Percentiles rank a stretch among this genome's conserved stretches.
These are phyloP conservation scores for Heteromormyrus szaboi DNA, from an alignment of 2,797 vertebrate species.

Conservation along the genomic window DNA sequence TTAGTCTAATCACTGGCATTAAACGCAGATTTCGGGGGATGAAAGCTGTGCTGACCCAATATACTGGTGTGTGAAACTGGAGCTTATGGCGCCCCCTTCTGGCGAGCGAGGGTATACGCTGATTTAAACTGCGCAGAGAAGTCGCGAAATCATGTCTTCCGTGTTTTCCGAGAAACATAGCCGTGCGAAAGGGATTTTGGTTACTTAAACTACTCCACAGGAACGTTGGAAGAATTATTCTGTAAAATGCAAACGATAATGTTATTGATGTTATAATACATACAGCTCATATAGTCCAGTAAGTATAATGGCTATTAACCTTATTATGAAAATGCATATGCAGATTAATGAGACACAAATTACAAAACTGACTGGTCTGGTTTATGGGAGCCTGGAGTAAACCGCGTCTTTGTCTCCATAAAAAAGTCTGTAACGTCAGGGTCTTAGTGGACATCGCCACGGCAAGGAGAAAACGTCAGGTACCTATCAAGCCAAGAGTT, in stretches of 20 bases:
- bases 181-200: neutral
- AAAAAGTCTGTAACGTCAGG: neutral
- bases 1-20: neutral
- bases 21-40: neutral
- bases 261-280: neutral
- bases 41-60: neutral
- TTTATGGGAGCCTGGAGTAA: neutral
- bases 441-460: neutral
- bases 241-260: neutral
- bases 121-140: neutral
- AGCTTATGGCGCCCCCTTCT: neutral
- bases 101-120: neutral
- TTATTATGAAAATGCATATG: neutral
- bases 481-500: neutral
- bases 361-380: neutral
- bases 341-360: neutral
- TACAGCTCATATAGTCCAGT: neutral
- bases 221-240: neutral
- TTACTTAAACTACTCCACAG: neutral
- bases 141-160: neutral
- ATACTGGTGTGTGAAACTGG: neutral
- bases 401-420: neutral
- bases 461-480: neutral
- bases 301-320: neutral
- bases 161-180: neutral